These are phyloP conservation scores for Lepidothrix coronata DNA, from an alignment of 2,113 vertebrate species.

Conservation along the genomic window DNA sequence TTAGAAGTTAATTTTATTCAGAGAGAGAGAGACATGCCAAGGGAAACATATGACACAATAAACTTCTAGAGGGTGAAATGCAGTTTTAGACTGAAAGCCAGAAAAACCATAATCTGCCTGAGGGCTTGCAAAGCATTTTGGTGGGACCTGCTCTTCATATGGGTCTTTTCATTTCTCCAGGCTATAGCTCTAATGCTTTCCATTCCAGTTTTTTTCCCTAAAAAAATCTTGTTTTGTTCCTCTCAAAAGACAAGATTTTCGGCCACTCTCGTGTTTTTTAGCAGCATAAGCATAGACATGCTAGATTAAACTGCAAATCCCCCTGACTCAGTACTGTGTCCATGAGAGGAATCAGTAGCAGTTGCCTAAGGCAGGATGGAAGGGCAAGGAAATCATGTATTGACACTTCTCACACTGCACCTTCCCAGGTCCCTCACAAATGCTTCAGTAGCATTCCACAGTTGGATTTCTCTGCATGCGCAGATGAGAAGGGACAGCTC, in stretches of 20 bases:
- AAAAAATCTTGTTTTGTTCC: background rate
- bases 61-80: constrained; percentile 14
- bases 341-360: background rate
- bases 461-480: background rate
- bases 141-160: background rate
- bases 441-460: background rate
- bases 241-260: background rate
- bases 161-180: background rate
- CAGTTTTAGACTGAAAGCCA: constrained; percentile 12
- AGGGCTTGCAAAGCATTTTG: constrained; percentile 14
- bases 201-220: background rate
- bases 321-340: background rate
- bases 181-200: background rate
- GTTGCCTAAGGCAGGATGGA: background rate
- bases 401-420: background rate
- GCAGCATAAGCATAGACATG: background rate
- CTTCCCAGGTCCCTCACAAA: background rate
- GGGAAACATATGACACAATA: background rate
- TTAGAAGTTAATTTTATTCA: constrained; percentile 29
- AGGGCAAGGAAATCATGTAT: background rate
- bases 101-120: constrained; percentile 4
- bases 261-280: background rate
- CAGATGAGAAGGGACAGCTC: background rate
- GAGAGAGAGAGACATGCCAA: background rate
- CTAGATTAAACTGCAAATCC: background rate